Evolutionary conservation across 2,888 invertebrate genomes (phyloP).

Genomic region (Lasioglossum morio): DNA sequence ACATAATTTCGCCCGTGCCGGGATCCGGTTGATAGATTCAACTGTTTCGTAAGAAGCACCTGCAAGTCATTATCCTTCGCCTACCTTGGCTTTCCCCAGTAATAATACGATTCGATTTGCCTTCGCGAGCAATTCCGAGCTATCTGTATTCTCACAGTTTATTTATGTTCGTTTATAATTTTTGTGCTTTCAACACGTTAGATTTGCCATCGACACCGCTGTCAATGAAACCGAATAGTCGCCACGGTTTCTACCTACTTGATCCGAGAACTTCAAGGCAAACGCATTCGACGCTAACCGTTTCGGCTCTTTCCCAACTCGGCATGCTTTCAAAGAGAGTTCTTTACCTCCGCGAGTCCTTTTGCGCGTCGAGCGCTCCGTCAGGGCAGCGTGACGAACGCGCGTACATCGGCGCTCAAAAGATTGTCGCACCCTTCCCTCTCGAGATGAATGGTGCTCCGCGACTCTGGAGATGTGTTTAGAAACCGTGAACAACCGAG

Average conservation of each 20-base stretch:
- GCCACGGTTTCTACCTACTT: slow-evolving; percentile 10
- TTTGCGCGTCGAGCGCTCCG: neutral
- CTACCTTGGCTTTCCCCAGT: slow-evolving; percentile 68
- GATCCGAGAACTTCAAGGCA: neutral
- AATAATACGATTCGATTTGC: slow-evolving; percentile 56
- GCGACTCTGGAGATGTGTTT: neutral
- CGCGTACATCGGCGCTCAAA: neutral
- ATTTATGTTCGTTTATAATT: too few relatives aligned
- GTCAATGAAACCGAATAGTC: neutral
- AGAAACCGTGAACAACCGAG: too few relatives aligned
- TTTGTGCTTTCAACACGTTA: too few relatives aligned
- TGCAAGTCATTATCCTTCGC: slow-evolving; percentile 67
- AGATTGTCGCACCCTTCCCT: neutral
- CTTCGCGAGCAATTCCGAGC: slow-evolving; percentile 11
- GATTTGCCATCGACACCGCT: too few relatives aligned
- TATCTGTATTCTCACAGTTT: too few relatives aligned
- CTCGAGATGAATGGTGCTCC: neutral
- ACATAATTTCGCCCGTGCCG: slow-evolving; percentile 45
- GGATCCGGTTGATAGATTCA: slow-evolving; percentile 50
- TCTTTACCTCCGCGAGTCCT: neutral
- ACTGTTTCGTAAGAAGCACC: slow-evolving; percentile 69
- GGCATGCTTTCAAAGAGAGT: neutral
- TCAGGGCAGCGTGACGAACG: neutral
- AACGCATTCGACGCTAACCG: neutral
- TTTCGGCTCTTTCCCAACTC: neutral